Conservation (phyloP, 2,888 invertebrate genomes). For the Cataglyphis cursor region DNA sequence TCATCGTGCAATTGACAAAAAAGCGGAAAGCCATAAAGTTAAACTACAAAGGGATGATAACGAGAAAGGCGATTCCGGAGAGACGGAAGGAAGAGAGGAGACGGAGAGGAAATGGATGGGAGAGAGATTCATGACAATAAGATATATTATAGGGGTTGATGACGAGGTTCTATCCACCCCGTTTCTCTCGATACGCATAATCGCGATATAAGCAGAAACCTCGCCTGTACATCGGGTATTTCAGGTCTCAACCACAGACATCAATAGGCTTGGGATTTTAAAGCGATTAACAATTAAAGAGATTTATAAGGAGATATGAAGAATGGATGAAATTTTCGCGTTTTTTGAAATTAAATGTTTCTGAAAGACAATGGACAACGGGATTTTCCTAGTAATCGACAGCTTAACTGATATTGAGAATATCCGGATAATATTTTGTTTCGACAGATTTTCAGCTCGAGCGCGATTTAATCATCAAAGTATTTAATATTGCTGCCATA, state of each 20-base stretch:
- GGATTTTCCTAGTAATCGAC: neutral
- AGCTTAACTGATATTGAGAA: neutral
- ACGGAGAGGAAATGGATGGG: neutral
- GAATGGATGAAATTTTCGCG: neutral
- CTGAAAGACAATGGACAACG: neutral
- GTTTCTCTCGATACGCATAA: conserved; percentile 45
- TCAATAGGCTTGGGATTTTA: neutral
- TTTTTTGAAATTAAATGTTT: neutral
- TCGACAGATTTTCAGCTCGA: neutral
- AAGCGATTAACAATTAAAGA: neutral
- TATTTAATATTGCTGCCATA: conserved; percentile 28
- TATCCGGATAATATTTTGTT: neutral
- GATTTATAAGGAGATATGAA: neutral
- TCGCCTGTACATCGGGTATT: neutral
- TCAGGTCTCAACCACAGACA: neutral
- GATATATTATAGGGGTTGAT: conserved; percentile 48
- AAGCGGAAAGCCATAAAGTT: conserved; percentile 41
- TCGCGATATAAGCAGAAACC: conserved; percentile 42
- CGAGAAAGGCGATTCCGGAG: conserved; percentile 42
- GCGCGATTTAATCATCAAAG: neutral
- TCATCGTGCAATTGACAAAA: conserved; percentile 38
- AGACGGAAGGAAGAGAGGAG: conserved; percentile 3
- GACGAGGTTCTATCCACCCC: conserved; percentile 15
- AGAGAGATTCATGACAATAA: conserved; percentile 27
- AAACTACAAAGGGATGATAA: conserved; percentile 49